These are phyloP conservation scores for Brachionus plicatilis DNA, from an alignment of 1,140 invertebrate species.

Conservation along the genomic window DNA sequence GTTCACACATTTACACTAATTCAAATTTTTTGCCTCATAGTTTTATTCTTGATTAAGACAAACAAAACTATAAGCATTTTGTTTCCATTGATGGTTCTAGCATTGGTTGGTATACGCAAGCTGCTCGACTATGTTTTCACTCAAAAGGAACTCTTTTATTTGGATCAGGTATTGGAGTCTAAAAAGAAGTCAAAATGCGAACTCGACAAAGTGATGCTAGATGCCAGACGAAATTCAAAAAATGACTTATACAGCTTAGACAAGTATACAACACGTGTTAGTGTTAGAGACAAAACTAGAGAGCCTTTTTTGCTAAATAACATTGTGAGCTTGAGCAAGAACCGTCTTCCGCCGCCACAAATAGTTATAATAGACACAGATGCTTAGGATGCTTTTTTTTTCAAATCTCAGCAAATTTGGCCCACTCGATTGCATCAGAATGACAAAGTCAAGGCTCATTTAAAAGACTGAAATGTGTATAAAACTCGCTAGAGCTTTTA, in stretches of 20 bases:
- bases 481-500: background rate
- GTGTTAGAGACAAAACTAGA: slow-evolving; percentile 3
- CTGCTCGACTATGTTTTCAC: slow-evolving; percentile 34
- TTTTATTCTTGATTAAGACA: slow-evolving; percentile 91
- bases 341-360: background rate
- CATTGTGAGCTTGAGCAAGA: background rate
- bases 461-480: background rate
- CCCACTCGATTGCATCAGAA: background rate
- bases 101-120: slow-evolving; percentile 24
- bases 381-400: background rate
- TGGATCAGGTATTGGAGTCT: background rate
- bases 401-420: background rate
- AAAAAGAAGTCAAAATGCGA: background rate
- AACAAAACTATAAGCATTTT: slow-evolving; percentile 87
- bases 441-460: background rate
- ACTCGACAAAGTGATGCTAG: background rate
- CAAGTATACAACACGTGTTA: background rate
- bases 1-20: slow-evolving; percentile 92
- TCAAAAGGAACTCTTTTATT: slow-evolving; percentile 8
- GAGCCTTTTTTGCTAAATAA: background rate
- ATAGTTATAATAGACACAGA: slow-evolving; percentile 18
- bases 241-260: slow-evolving; percentile 1
- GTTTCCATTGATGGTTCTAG: slow-evolving; percentile 83
- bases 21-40: slow-evolving; percentile 80
- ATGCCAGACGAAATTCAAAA: slow-evolving; percentile 7